Base-by-base conservation (phyloP, 2,797 vertebrate species). In the Falco biarmicus region DNA sequence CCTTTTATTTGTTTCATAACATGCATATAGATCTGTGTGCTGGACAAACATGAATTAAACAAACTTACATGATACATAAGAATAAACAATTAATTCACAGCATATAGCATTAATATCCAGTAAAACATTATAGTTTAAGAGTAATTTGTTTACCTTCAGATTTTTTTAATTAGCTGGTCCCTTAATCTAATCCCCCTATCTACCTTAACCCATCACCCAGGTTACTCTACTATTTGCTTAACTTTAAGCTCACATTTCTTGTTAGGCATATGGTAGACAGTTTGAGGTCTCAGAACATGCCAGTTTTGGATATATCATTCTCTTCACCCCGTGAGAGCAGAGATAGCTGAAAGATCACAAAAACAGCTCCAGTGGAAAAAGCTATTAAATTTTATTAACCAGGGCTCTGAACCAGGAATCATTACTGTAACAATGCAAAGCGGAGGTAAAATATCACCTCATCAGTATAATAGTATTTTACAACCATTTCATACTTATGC, bases 371-470 rank as follows among this genome's bases (percentile, higher is more conserved):
- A n/a, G 48, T 63, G 74, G 82, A 86, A 94, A 95, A 88, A 89
- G 16, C 63, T 73, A 54, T 89, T 81, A 69, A 59, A 81, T 94
- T 93, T 87, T 85, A 95, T 91, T 93, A 96, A 86, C 69, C 69
- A 47, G 56, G 43, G 89, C 88, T 65, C 47, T 94, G 91, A 94
- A 92, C 73, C 84, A 85, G 73, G 87, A 84, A 80, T 84, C 24
- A 9, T 92, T 84, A 31, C 53, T 88, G 0, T 63, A 91, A 92
- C 51, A 83, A 28, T 63, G 43, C 34, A 69, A 92, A 91, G 79
- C 39, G 65, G 54, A 94, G 61, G 69, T 81, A 73, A 96, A 91
- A 89, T 66, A 93, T 74, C 79, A 71, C n/a, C 76, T 91, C 75
- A 61, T 51, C 75, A 69, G 24, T 51, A 39, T 65, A 50, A 80